A percentile compares a stretch with the other conserved stretches of the same genome.
Conservation (phyloP, 53 echinoderm and acorn worm genomes). For the Paracentrotus lividus region DNA sequence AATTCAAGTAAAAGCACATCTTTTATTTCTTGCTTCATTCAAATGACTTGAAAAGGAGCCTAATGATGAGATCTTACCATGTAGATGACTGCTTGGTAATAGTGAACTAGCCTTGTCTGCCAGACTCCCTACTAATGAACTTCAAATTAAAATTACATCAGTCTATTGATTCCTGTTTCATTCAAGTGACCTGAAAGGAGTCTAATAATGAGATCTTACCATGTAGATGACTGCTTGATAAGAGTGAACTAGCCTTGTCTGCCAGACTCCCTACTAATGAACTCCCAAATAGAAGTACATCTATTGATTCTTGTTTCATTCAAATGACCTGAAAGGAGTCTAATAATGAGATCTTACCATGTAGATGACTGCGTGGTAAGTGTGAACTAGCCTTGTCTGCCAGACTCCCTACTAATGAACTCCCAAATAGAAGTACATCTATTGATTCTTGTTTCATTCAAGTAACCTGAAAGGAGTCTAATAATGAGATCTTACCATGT, state of each 20-base stretch:
- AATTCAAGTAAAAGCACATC: constrained; percentile 87
- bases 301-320: constrained; percentile 93
- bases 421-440: constrained; percentile 90
- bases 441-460: constrained; percentile 93
- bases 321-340: background rate
- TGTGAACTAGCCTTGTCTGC: constrained; percentile 92
- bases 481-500: constrained; percentile 80
- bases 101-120: constrained; percentile 76
- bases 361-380: constrained; percentile 92
- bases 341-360: constrained; percentile 74
- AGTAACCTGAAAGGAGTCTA: background rate
- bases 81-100: constrained; percentile 33
- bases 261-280: constrained; percentile 84
- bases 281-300: constrained; percentile 91
- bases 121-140: constrained; percentile 52
- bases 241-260: constrained; percentile 88
- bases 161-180: constrained; percentile 77
- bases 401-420: constrained; percentile 86
- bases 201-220: constrained; percentile 70
- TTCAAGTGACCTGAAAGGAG: background rate
- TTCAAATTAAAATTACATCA: constrained; percentile 84
- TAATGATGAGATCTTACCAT: constrained; percentile 10
- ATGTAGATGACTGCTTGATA: constrained; percentile 93
- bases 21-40: constrained; percentile 87
- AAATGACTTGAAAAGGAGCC: background rate